Evolutionary conservation across 2,797 vertebrate genomes (phyloP), one percentile per base, ranked within the genome.

Genomic region (Phyllotis vaccarum): DNA sequence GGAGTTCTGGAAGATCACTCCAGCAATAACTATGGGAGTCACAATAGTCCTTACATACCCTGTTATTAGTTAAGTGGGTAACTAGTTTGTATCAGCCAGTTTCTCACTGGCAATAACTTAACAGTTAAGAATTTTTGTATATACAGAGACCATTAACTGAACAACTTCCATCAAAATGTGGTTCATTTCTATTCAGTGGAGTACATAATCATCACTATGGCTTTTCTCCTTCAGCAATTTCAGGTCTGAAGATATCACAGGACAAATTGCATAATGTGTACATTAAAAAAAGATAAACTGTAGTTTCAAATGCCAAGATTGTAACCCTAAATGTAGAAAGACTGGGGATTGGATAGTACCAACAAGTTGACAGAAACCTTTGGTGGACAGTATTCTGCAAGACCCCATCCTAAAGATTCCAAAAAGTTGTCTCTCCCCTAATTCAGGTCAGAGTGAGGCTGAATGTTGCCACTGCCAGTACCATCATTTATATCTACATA

Each of bases 31-130:
- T 49, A 76, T 80, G 52, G 78, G 5, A 1, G 31, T 58, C 40
- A 64, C n/a, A 37, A 76, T 49, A 46, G 75, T 82, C 54, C 90
- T 92, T 56, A 43, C 34, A 60, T 54, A 52, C 24, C 46, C 64
- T 93, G 58, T 93, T 92, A 91, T 93, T 85, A 62, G 49, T 89
- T 96, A 93, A 13, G 40, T 43, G 56, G 21, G 58, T 70, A 92
- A 76, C 78, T 86, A 87, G 81, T 95, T 81, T 91, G 85, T 83
- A 78, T 68, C 76, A 37, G 52, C 21, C 76, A 58, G 68, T 72
- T 96, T 94, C 80, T 87, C 89, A 66, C 94, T 17, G 2, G 78
- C 81, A 94, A 83, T 78, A 81, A 40, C 54, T 86, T 92, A 34
- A 34, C 56, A 91, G 24, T 91, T 62, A 62, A 43, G 29, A 3